Evolutionary conservation across 2,113 vertebrate species (phyloP), one percentile per base, ranked within the genome.

Genomic region (Melanostigma gelatinosum): DNA sequence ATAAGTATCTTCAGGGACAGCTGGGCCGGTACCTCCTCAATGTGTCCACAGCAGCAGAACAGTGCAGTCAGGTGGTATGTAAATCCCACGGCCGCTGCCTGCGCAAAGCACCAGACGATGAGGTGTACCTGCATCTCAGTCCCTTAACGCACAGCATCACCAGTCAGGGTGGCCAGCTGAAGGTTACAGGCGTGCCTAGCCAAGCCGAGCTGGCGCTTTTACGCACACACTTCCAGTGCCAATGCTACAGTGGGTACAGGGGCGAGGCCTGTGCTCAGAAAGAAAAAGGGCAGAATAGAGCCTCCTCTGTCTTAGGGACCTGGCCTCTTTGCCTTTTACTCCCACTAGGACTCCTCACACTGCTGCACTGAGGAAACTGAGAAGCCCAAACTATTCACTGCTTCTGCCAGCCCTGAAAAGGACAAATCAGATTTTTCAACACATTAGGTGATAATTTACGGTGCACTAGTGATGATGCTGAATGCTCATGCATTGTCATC

Each of bases 1-100:
- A 97, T 82, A 63, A 93, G 1, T 99, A 98, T 1, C 85, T 98
- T 74, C 94, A 93, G 29, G 94, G 93, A 15, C 89, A 90, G 0
- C 89, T 99, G 87, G 97, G 98, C 0, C 95, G 79, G 52, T 99
- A 99, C 90, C 90, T 98, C 0, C 84, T 98, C 60, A 99, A 99
- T 0, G 96, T 98, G 73, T 97, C 96, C 0, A 94, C 92, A 22
- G 96, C 95, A 0, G 94, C 96, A 0, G 87, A 91, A 18, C 88
- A 96, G 61, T 99, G 97, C 92, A 99, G 97, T 79, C 80, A 72
- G 67, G 75, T 29, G n/a, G 61, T 97, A 36, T 99, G 97, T 71
- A 93, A 95, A 0, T 88, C 92, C n/a, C 95, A 73, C 0, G 98
- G 98, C 7, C 97, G 97, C 80, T 99, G 97, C 4, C 90, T 94